Base-by-base conservation (phyloP, 2,797 vertebrate genomes). In the Tapirus indicus region DNA sequence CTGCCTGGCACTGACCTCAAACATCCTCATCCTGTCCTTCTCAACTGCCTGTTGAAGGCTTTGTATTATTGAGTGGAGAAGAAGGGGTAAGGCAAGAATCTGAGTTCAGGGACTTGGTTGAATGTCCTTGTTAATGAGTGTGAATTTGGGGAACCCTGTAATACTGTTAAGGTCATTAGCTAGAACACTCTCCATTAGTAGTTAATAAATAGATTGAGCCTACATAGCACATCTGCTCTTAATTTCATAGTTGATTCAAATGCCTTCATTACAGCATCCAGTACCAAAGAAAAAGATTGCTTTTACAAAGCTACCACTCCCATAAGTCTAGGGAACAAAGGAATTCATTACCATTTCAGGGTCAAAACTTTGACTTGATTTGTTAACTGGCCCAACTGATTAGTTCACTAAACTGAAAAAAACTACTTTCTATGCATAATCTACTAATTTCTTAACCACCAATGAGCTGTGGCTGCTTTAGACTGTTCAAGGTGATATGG, bases 181-280 rank as follows among this genome's bases (percentile, higher is more conserved):
- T 58, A 3, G 60, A 87, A 71, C 21, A 25, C 32, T 68, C 17
- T 79, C n/a, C 68, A 44, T 88, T 77, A 60, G 86, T 49, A 88
- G 68, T 62, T 88, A 91, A 95, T 92, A 94, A 91, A 86, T 60
- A 95, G 75, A 83, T 5, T 47, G 44, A 95, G 29, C 38, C 84
- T 87, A 74, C 8, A 3, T 12, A 54, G 56, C 17, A 66, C 14
- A 54, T 69, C 35, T 88, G 86, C 47, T 95, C 78, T 95, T 95
- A 89, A 92, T 84, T 97, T 94, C 83, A 80, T 44, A 88, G 78
- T 88, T 88, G 93, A 83, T 85, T 96, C 86, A 94, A 79, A 85
- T 75, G 54, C 41, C 80, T 97, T 96, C 82, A 96, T 93, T 83
- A 78, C 21, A 96, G 85, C n/a, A 84, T 74, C 71, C 23, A 38